phyloP scores from a whole-genome alignment of 2,113 vertebrate genomes.

The Isichthys henryi region DNA sequence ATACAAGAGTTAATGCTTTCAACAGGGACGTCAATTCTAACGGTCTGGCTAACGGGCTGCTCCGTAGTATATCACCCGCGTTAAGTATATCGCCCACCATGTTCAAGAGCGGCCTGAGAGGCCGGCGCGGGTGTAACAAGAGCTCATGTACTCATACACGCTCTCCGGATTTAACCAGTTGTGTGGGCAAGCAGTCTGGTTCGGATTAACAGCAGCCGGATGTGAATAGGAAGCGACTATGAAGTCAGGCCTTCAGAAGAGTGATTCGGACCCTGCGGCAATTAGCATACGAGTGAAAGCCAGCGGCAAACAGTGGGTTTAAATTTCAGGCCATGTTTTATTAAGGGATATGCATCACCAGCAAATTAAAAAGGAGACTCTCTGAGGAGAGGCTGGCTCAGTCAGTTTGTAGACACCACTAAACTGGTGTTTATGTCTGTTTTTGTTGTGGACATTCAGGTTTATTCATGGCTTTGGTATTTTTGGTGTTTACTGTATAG shows the following conservation, averaged over 20 bases:
- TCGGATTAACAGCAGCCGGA: not conserved
- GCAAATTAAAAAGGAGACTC: not conserved
- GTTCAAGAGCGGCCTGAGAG: not conserved
- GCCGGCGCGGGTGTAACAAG: not conserved
- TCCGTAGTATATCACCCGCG: not conserved
- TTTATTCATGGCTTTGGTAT: not conserved
- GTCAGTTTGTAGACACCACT: not conserved
- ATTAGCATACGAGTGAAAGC: not conserved
- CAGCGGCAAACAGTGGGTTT: not conserved
- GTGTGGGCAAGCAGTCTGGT: not conserved
- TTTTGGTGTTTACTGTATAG: not conserved
- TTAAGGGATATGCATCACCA: not conserved
- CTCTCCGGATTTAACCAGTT: not conserved
- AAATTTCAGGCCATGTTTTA: not conserved
- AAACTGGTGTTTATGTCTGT: not conserved
- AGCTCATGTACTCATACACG: not conserved
- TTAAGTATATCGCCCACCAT: not conserved
- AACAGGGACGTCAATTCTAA: conserved; percentile 1
- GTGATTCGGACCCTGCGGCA: not conserved
- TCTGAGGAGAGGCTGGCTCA: not conserved
- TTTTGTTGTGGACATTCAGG: not conserved
- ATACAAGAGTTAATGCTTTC: conserved; percentile 15
- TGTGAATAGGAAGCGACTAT: not conserved
- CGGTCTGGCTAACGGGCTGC: not conserved
- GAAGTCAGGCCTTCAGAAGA: not conserved